Evolutionary conservation across 2,797 vertebrate species (phyloP), one percentile per base, ranked within the genome.

Genomic region (Cirrhinus molitorella): DNA sequence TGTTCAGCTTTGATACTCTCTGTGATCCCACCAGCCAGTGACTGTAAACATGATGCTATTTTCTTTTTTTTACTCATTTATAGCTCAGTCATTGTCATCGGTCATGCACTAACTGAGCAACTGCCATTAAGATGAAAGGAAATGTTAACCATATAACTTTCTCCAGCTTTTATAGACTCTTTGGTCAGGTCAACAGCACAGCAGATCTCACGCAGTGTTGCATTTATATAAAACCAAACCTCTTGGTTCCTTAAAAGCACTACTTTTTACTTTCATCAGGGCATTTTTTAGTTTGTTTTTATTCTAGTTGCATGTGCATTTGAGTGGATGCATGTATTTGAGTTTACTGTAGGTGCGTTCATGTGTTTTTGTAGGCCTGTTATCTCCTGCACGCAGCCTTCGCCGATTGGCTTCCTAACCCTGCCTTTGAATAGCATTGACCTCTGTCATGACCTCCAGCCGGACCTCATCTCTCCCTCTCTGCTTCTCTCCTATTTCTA

Each of bases 351-450:
- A 47, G 40, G n/a, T 43, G 8, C 0, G 2, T 43, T 59, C 3
- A 12, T 43, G 13, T 14, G 0, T 66, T 77, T 53, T 23, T 43
- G 63, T 67, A 31, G 61, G 34, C 43, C 73, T 63, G 79, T 87
- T 88, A 88, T 89, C 83, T 86, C 47, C 43, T 14, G 49, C 25
- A 47, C 55, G 67, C 86, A 89, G 88, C 37, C 31, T 74, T 53
- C 55, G 31, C 59, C 34, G 79, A 82, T 89, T 84, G 71, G 73
- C 68, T 25, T 86, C 83, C 89, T 90, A 91, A 89, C 91, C 88
- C 91, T 75, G 85, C 79, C 85, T 94, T 92, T 91, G 92, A 94
- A 94, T 94, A 93, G 86, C 90, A 94, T 94, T 95, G 93, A 94
- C 94, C 93, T 88, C 88, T 88, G 82, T 63, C 88, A 89, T 91